Evolutionary conservation across 92 coral and sea anemone species (phyloP).

Genomic region (Pocillopora meandrina): DNA sequence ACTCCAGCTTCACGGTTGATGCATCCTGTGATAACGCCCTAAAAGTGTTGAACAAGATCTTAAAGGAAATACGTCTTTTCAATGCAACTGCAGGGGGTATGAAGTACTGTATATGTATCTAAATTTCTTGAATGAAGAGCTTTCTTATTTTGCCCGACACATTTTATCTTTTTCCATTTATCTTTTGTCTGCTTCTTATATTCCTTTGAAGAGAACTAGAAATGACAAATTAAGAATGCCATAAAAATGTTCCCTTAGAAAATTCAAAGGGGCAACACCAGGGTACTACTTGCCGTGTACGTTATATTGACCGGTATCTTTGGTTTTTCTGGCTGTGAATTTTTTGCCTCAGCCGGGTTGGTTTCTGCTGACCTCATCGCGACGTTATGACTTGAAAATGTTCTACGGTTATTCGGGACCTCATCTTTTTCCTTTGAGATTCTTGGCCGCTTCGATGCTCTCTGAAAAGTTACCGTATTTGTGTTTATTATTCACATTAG

Average conservation of each 20-base stretch:
- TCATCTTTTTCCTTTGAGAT: background rate
- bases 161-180: too few species aligned
- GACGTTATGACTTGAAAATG: background rate
- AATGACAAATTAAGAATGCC: too few species aligned
- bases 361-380: background rate
- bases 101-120: too few species aligned
- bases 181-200: too few species aligned
- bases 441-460: constrained; percentile 16
- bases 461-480: background rate
- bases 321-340: background rate
- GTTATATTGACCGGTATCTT: constrained; percentile 21
- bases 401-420: background rate
- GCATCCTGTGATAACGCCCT: constrained; percentile 83
- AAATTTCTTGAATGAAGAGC: too few species aligned
- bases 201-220: too few species aligned
- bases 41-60: background rate
- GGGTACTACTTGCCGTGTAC: constrained; percentile 11
- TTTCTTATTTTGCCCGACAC: too few species aligned
- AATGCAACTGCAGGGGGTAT: background rate
- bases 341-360: background rate
- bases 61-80: background rate
- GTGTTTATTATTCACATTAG: too few species aligned
- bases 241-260: too few species aligned
- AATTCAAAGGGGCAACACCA: too few species aligned
- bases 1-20: constrained; percentile 76